Percentiles rank a stretch among this genome's conserved stretches.
phyloP scores from a whole-genome alignment of 2,888 invertebrate species.

The Mycalesis mineus region DNA sequence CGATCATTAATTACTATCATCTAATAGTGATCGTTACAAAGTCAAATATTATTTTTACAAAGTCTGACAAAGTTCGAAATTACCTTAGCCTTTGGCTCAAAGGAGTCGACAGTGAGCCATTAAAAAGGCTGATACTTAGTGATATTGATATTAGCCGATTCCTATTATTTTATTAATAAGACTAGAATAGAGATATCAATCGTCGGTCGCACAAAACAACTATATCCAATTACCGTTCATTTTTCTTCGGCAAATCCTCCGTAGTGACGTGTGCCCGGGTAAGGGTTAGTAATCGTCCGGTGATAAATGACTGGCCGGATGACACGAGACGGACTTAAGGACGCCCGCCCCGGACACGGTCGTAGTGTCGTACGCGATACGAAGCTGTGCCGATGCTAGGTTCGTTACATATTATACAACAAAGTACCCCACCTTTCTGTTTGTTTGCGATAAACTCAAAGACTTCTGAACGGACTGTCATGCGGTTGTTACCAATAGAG shows the following conservation, averaged over 20 bases:
- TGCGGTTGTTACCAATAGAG: too few relatives aligned
- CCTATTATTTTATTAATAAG: not conserved
- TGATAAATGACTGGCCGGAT: slow-evolving; percentile 63
- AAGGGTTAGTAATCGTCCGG: slow-evolving; percentile 63
- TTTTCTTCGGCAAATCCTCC: slow-evolving; percentile 60
- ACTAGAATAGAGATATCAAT: slow-evolving; percentile 23
- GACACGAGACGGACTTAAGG: slow-evolving; percentile 48
- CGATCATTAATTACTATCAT: too few relatives aligned
- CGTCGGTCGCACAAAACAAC: slow-evolving; percentile 14
- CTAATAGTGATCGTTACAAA: too few relatives aligned
- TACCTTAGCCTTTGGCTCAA: too few relatives aligned
- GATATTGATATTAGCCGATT: not conserved
- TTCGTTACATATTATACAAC: too few relatives aligned
- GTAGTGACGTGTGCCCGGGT: slow-evolving; percentile 44
- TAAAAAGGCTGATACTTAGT: too few relatives aligned
- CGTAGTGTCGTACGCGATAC: slow-evolving; percentile 2
- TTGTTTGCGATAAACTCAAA: too few relatives aligned
- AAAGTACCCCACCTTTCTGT: too few relatives aligned
- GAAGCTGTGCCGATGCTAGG: not conserved
- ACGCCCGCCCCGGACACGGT: slow-evolving; percentile 31
- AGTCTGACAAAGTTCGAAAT: too few relatives aligned
- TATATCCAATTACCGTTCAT: slow-evolving; percentile 51
- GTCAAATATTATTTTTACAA: too few relatives aligned
- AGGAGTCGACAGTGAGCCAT: too few relatives aligned
- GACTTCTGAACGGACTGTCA: too few relatives aligned